Percentiles rank a stretch among this genome's conserved stretches.
Conservation (phyloP, 2,113 vertebrate genomes). For the Ahaetulla prasina region DNA sequence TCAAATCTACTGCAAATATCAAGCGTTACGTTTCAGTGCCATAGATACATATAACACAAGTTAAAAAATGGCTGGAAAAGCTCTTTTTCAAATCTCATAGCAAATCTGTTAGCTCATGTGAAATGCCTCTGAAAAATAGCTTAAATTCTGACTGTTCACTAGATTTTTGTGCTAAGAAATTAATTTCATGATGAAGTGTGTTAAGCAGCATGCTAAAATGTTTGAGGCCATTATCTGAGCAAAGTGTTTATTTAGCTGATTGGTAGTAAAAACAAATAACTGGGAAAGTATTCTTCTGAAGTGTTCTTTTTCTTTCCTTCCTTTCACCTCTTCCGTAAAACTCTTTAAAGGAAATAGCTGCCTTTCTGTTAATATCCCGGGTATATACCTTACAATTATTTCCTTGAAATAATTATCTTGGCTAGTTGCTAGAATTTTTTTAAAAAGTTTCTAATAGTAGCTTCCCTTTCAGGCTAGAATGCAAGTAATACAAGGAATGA, state of each 20-base stretch:
- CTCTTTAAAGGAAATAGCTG: not conserved
- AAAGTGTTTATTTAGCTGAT: not conserved
- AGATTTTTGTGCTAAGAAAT: not conserved
- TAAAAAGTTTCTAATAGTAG: conserved; percentile 49
- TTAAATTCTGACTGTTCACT: not conserved
- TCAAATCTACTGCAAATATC: not conserved
- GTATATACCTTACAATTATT: conserved; percentile 45
- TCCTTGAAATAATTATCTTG: conserved; percentile 29
- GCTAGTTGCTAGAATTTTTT: conserved; percentile 37
- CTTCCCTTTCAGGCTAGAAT: conserved; percentile 10
- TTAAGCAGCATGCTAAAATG: not conserved
- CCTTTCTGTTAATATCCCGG: conserved; percentile 20
- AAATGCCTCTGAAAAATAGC: not conserved
- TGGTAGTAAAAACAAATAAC: not conserved
- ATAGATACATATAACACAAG: not conserved
- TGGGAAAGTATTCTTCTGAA: not conserved
- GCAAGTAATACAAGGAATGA: conserved; percentile 36
- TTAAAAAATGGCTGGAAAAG: not conserved
- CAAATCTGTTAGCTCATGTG: not conserved
- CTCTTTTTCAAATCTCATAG: not conserved
- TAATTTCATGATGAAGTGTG: not conserved
- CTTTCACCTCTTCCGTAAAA: not conserved
- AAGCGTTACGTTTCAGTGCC: not conserved
- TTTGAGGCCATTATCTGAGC: not conserved
- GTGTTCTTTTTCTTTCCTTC: not conserved